Conservation (phyloP, 2,113 vertebrate species). For the Carassius gibelio region DNA sequence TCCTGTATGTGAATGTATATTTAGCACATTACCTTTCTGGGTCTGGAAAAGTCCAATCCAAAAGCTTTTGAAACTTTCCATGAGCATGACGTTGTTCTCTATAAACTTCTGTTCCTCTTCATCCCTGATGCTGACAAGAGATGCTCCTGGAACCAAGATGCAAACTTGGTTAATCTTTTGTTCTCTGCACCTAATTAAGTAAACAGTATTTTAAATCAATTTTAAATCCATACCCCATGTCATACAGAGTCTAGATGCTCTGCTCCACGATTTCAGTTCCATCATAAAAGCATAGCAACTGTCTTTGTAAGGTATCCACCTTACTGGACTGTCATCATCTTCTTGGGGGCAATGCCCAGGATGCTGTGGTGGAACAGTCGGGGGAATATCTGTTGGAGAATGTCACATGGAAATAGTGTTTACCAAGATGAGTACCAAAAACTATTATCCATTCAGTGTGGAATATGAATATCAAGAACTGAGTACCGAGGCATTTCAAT, state of each 20-base stretch:
- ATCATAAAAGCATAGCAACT: constrained; percentile 85
- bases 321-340: constrained; percentile 52
- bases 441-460: neutral
- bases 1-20: neutral
- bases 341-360: constrained; percentile 82
- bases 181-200: neutral
- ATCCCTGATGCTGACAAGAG: constrained; percentile 81
- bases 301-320: constrained; percentile 86
- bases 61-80: constrained; percentile 54
- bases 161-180: neutral
- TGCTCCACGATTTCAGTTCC: constrained; percentile 80
- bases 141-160: constrained; percentile 58
- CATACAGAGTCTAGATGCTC: constrained; percentile 83
- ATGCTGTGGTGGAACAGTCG: constrained; percentile 76
- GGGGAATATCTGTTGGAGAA: constrained; percentile 76
- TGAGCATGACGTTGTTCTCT: constrained; percentile 59
- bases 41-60: constrained; percentile 72
- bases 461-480: neutral
- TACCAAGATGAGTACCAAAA: neutral
- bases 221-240: constrained; percentile 73
- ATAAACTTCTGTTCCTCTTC: constrained; percentile 81
- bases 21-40: constrained; percentile 60
- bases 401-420: neutral
- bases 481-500: too few relatives aligned
- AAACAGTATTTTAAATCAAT: neutral